These are phyloP conservation scores for Ruditapes philippinarum DNA, from an alignment of 1,140 invertebrate genomes.

Conservation along the genomic window DNA sequence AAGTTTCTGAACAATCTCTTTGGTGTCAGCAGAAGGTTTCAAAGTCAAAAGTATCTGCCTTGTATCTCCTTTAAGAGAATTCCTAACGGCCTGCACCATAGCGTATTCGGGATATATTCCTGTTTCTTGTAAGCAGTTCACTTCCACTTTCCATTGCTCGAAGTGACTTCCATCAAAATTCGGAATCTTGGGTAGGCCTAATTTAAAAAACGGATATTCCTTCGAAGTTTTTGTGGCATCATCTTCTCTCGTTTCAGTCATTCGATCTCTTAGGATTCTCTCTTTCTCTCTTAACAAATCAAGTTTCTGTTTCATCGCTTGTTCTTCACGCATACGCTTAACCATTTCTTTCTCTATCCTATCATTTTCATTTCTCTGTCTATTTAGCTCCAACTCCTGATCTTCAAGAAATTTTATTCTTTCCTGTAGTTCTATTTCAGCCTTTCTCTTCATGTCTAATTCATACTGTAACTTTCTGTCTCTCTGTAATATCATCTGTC, in stretches of 20 bases:
- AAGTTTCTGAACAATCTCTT: neutral
- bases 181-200: neutral
- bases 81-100: neutral
- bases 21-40: neutral
- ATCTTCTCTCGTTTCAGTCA: neutral
- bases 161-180: neutral
- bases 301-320: neutral
- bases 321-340: neutral
- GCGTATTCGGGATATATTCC: neutral
- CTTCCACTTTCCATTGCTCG: neutral
- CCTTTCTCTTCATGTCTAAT: neutral
- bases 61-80: neutral
- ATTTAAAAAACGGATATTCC: neutral
- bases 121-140: neutral
- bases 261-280: neutral
- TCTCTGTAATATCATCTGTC: neutral
- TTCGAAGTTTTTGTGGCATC: neutral
- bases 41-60: neutral
- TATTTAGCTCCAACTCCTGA: neutral
- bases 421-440: neutral
- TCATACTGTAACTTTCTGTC: neutral
- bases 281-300: neutral
- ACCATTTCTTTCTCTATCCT: neutral
- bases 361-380: neutral
- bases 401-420: neutral